phyloP scores from a whole-genome alignment of 1,140 invertebrate genomes.

The Eueides isabella region DNA sequence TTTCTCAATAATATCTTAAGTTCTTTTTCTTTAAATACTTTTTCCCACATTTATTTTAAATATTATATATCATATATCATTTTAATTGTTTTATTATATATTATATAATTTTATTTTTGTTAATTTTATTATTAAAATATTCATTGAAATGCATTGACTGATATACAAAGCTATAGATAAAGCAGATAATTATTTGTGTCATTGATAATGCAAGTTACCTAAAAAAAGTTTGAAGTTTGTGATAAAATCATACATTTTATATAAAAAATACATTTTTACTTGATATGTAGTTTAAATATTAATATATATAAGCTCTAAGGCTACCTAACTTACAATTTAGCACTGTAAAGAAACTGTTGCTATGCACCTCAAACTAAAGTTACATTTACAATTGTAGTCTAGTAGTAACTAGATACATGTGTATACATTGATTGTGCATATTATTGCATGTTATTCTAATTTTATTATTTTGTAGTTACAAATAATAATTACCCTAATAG shows the following conservation, averaged over 20 bases:
- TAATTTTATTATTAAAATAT: not conserved
- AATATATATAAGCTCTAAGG: not conserved
- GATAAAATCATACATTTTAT: too few species aligned
- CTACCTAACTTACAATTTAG: not conserved
- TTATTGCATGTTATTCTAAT: not conserved
- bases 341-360: slow-evolving; percentile 1
- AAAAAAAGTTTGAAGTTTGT: not conserved
- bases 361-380: slow-evolving; percentile 9
- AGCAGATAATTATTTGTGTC: slow-evolving; percentile 3
- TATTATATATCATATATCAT: too few species aligned
- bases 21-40: too few species aligned
- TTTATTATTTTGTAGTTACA: not conserved
- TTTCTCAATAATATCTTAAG: too few species aligned
- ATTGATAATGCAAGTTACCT: slow-evolving; percentile 13
- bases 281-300: not conserved
- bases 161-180: slow-evolving; percentile 12
- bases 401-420: not conserved
- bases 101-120: not conserved
- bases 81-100: not conserved
- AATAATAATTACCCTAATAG: not conserved
- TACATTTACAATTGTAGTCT: too few species aligned
- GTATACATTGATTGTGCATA: not conserved
- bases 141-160: slow-evolving; percentile 9
- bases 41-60: too few species aligned
- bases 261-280: too few species aligned